Evolutionary conservation across 2,797 vertebrate genomes (phyloP), one percentile per base, ranked within the genome.

Genomic region (Sebastiscus tertius): DNA sequence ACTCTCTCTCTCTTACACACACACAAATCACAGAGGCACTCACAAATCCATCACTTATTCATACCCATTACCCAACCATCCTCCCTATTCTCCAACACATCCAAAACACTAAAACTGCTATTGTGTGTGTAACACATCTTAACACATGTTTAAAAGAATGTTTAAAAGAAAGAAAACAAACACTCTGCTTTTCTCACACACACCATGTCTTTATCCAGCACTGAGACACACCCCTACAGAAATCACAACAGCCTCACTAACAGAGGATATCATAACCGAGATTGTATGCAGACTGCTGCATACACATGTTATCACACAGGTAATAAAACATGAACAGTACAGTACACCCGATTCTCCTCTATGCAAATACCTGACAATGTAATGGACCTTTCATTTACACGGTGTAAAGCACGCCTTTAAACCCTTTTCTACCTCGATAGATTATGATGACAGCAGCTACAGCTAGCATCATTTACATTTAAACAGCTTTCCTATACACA

Each of bases 201-300:
- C 34, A 60, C 58, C 59, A 60, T n/a, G 52, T 73, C 39, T 76
- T 75, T 79, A 27, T 60, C 27, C 8, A 56, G 34, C 36, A 52
- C 5, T 7, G 2, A 42, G 81, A 6, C 84, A 81, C 82, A 68
- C 71, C 83, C 79, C 74, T 72, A 66, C 4, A 74, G 5, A 77
- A 77, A 85, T 76, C 80, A 82, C 62, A 79, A 71, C 81, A 80
- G 39, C 33, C 73, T 61, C 68, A 61, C 42, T 16, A 29, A 59
- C 61, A 67, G 34, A 54, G 5, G 33, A 61, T 20, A 18, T 26
- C 39, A 75, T 61, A 62, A 73, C 29, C 36, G 33, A 16, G 6
- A 55, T 27, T 3, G 18, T 8, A 46, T 9, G 49, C 27, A 39
- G 46, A 54, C 27, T 61, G 29, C 22, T 64, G 18, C 56, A 34